Evolutionary conservation across 2,888 invertebrate genomes (phyloP).

Genomic region (Pandemis corylana): DNA sequence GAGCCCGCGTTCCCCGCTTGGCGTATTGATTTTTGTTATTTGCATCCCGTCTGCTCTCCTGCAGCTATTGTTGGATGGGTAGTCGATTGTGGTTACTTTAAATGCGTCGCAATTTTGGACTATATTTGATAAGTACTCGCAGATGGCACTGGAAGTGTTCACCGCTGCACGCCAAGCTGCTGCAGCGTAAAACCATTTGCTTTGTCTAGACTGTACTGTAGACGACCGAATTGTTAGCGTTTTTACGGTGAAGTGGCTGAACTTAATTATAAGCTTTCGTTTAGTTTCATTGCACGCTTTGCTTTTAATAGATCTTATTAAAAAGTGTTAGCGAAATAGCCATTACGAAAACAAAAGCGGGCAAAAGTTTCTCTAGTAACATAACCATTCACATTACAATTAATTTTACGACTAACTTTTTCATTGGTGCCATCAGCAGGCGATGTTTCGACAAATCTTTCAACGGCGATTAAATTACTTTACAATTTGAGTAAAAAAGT

Average conservation of each 20-base stretch:
- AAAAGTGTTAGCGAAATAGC: conserved; percentile 3
- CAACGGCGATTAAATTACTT: conserved; percentile 24
- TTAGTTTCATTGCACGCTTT: conserved; percentile 18
- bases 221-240: conserved; percentile 31
- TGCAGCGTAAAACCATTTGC: conserved; percentile 28
- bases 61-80: conserved; percentile 76
- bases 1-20: conserved; percentile 68
- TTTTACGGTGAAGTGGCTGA: conserved; percentile 9
- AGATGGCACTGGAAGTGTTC: conserved; percentile 20
- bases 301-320: conserved; percentile 12
- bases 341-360: not conserved
- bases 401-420: conserved; percentile 2
- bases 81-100: conserved; percentile 62
- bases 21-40: conserved; percentile 83
- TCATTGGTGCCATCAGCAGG: conserved; percentile 8
- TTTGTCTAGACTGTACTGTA: conserved; percentile 30
- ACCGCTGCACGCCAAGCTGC: conserved; percentile 22
- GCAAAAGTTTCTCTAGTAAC: not conserved
- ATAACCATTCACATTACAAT: not conserved
- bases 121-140: conserved; percentile 24
- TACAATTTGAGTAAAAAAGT: conserved; percentile 37
- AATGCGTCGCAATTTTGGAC: conserved; percentile 49
- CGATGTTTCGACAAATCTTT: conserved; percentile 28
- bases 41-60: conserved; percentile 80
- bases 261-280: conserved; percentile 25